Evolutionary conservation across 2,113 vertebrate genomes (phyloP).

Genomic region (Corydoras maculifer): DNA sequence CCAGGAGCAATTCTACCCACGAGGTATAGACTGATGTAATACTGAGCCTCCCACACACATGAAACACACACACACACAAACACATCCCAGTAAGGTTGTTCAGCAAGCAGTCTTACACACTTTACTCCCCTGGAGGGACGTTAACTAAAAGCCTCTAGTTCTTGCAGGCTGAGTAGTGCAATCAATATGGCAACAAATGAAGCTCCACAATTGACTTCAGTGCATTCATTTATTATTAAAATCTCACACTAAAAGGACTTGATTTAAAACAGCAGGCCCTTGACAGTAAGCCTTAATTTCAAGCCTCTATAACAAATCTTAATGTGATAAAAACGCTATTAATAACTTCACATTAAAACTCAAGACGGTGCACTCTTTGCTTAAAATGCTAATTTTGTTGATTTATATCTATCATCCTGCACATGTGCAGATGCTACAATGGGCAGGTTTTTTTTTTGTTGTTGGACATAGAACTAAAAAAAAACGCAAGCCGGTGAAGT

Average conservation of each 20-base stretch:
- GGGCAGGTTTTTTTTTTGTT: neutral
- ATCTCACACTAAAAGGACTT: conserved; percentile 41
- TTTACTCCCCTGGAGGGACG: conserved; percentile 24
- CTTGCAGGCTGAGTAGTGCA: conserved; percentile 10
- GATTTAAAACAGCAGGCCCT: conserved; percentile 30
- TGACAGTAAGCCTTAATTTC: conserved; percentile 9
- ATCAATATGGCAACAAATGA: conserved; percentile 43
- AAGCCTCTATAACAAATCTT: conserved; percentile 27
- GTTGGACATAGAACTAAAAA: neutral
- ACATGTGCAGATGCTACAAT: neutral
- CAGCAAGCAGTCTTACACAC: conserved; percentile 21
- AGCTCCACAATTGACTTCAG: conserved; percentile 41
- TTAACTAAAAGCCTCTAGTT: conserved; percentile 22
- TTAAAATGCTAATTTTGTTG: neutral
- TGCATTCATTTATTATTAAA: conserved; percentile 49
- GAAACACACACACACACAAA: conserved; percentile 8
- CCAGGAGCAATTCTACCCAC: conserved; percentile 25
- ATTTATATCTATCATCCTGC: too few species aligned
- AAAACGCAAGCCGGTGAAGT: neutral
- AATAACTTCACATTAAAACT: neutral
- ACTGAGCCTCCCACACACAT: conserved; percentile 5
- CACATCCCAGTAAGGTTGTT: conserved; percentile 37
- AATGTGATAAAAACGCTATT: conserved; percentile 7
- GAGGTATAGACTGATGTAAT: conserved; percentile 29
- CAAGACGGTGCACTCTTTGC: neutral